Evolutionary conservation across 2,113 vertebrate genomes (phyloP).

Genomic region (Chauna torquata): DNA sequence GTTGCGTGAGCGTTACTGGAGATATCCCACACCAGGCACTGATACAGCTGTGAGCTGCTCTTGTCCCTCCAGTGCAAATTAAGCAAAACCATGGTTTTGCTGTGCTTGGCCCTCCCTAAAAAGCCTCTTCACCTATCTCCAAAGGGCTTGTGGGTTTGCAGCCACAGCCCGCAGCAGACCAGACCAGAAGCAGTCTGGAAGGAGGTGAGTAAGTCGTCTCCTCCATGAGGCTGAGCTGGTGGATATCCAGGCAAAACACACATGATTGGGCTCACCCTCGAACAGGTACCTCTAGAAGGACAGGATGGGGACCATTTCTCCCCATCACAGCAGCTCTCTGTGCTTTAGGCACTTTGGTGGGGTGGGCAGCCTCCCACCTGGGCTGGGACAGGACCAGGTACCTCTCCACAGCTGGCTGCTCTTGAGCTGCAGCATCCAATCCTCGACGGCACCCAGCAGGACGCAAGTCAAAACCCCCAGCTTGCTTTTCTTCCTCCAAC

Average conservation of each 20-base stretch:
- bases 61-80: not conserved
- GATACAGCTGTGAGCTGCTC: not conserved
- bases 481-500: not conserved
- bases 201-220: accelerated
- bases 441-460: not conserved
- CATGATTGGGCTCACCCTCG: not conserved
- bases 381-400: not conserved
- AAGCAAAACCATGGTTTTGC: not conserved
- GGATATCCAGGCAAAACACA: not conserved
- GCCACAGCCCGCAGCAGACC: not conserved
- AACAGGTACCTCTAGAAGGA: not conserved
- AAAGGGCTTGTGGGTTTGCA: not conserved
- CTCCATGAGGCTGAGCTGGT: not conserved
- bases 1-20: not conserved
- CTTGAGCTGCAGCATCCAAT: not conserved
- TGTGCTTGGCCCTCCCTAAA: not conserved
- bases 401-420: not conserved
- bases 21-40: not conserved
- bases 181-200: not conserved
- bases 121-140: not conserved
- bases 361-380: not conserved
- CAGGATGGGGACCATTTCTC: not conserved
- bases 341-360: not conserved
- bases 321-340: not conserved
- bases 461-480: not conserved